Base-by-base conservation (phyloP, 2,113 vertebrate species). In the Scomber scombrus region DNA sequence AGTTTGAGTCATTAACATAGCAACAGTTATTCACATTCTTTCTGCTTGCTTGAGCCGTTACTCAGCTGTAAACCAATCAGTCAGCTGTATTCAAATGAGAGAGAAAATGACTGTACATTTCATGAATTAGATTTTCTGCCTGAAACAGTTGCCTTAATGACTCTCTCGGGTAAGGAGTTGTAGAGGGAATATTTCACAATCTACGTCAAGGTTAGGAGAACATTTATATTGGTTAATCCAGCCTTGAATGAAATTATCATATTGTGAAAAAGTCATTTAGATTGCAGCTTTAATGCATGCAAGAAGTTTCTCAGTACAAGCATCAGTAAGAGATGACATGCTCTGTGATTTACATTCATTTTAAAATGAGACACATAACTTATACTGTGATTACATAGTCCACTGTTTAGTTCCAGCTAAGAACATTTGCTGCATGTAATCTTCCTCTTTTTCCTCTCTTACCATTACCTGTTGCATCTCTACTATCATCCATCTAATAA, bases 41-140 rank as follows among this genome's bases (percentile, higher is more conserved):
- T 66, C 68, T 68, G 82, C 78, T 61, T 2, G 62, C 76, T 73
- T 52, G 79, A 75, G 70, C 57, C n/a, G 49, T 80, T 77, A 65
- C 46, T 84, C 63, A 58, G 80, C 85, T 79, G 80, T 87, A 55
- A 86, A 88, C 83, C 71, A 84, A 84, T 86, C 87, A 85, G 71
- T 81, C 75, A 73, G 49, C 81, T 80, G 83, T 61, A 70, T 82
- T 86, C 26, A 78, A 75, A 89, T 57, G 52, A 65, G 68, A 69
- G 40, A 18, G 69, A 29, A 74, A 75, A 76, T 26, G 63, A 71
- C 73, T 70, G 71, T 65, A 43, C 72, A 52, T 86, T 85, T 80
- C 64, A 80, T 75, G 75, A 86, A 85, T 85, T 71, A 69, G 60
- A 84, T 89, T 86, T 88, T 78, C 78, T 75, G 85, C 81, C 78